These are phyloP conservation scores for Aphelocoma californica DNA, from an alignment of 2,797 vertebrate genomes.

Conservation along the genomic window DNA sequence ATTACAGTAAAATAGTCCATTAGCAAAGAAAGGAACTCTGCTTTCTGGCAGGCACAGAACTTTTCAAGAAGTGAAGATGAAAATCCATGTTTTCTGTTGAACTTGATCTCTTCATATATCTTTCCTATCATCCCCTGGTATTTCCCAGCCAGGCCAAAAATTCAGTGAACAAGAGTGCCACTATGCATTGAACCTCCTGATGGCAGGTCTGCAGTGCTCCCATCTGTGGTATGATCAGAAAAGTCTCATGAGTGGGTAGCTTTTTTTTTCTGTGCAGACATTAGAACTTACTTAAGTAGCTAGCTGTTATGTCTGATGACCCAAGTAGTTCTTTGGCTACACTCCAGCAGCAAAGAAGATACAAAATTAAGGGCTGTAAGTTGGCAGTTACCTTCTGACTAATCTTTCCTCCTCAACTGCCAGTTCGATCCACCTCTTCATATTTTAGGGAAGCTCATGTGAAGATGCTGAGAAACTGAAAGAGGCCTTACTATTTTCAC, in stretches of 20 bases:
- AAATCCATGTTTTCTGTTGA: not conserved
- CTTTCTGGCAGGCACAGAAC: not conserved
- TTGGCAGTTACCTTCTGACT: slow-evolving; percentile 41
- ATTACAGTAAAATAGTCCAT: not conserved
- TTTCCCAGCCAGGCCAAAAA: not conserved
- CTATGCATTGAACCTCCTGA: not conserved
- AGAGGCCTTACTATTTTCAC: slow-evolving; percentile 16
- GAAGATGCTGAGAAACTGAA: slow-evolving; percentile 1
- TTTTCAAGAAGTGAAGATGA: not conserved
- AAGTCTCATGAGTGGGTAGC: slow-evolving; percentile 9
- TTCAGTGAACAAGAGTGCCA: not conserved
- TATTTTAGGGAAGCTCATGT: slow-evolving; percentile 4
- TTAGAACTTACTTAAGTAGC: slow-evolving; percentile 13
- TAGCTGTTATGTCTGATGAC: slow-evolving; percentile 38
- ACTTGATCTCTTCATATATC: not conserved
- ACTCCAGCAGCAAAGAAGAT: slow-evolving; percentile 20
- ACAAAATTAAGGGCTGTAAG: slow-evolving; percentile 26
- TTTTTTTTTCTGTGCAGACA: not conserved
- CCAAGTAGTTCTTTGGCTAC: slow-evolving; percentile 21
- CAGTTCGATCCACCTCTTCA: not conserved
- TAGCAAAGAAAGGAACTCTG: not conserved
- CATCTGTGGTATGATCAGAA: not conserved
- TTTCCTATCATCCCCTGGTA: not conserved
- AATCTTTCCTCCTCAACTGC: slow-evolving; percentile 5
- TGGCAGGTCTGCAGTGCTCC: not conserved